Evolutionary conservation across 2,888 invertebrate species (phyloP).

Genomic region (Itoplectis maculator): DNA sequence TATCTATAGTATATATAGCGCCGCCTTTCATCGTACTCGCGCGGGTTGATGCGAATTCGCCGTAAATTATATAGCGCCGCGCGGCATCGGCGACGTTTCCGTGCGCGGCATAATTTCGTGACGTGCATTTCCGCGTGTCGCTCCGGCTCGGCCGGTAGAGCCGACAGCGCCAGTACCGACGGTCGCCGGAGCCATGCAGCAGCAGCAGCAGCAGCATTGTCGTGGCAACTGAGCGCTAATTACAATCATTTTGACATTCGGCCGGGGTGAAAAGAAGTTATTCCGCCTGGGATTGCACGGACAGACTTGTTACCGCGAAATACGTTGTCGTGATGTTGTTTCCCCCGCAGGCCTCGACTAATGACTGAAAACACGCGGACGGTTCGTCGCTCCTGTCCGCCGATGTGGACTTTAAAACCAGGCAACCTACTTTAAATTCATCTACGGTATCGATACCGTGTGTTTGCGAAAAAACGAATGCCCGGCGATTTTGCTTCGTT

Average conservation of each 20-base stretch:
- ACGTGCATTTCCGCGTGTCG: slow-evolving; percentile 63
- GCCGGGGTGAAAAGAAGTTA: slow-evolving; percentile 44
- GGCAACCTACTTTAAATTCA: not conserved
- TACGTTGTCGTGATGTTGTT: slow-evolving; percentile 52
- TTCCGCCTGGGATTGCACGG: slow-evolving; percentile 27
- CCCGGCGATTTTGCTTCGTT: too few relatives aligned
- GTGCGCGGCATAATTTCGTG: slow-evolving; percentile 65
- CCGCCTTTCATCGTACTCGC: slow-evolving; percentile 13
- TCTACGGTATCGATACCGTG: not conserved
- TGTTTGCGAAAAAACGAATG: too few relatives aligned
- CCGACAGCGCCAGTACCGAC: slow-evolving; percentile 25
- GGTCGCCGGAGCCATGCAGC: too few relatives aligned
- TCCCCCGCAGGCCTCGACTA: slow-evolving; percentile 55
- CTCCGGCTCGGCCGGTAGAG: slow-evolving; percentile 34
- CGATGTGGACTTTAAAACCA: not conserved
- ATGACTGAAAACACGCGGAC: slow-evolving; percentile 74
- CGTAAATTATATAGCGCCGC: slow-evolving; percentile 70
- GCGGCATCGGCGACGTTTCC: slow-evolving; percentile 61
- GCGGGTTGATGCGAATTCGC: slow-evolving; percentile 57
- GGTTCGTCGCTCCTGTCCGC: slow-evolving; percentile 3
- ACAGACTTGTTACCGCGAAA: slow-evolving; percentile 45
- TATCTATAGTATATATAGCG: slow-evolving; percentile 21
- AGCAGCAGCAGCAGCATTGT: slow-evolving; percentile 23
- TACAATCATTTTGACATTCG: slow-evolving; percentile 76
- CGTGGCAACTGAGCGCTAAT: slow-evolving; percentile 71